Evolutionary conservation across 2,797 vertebrate genomes (phyloP), one percentile per base, ranked within the genome.

Genomic region (Gymnopithys bicolor): DNA sequence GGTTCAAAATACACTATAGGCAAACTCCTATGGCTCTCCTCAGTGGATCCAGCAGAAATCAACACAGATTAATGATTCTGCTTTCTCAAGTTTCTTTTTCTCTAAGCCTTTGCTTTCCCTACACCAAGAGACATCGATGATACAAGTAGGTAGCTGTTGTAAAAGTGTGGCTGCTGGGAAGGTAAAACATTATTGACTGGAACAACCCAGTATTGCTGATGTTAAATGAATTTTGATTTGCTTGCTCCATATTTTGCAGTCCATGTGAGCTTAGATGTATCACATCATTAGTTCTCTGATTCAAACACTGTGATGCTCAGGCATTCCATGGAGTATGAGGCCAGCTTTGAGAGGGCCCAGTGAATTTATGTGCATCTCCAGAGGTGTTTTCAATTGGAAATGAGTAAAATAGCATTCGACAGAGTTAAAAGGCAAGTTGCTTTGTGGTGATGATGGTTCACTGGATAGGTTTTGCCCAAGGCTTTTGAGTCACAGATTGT

Each of bases 161-260:
- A 90, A 88, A 97, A 95, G 64, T 19, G n/a, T 89, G 75, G 94
- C 93, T 95, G 85, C 84, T 90, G 75, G 87, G 83, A 73, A 90
- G 76, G 76, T 82, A 86, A 75, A 89, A 83, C 84, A 76, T 67
- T 76, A 58, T 78, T 79, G 73, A 79, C 68, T 76, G 68, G 75
- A 90, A 64, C 60, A 81, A 56, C n/a, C 76, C 13, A 9, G 75
- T 59, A 43, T 84, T 85, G 87, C 86, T 77, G 76, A 80, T 69
- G 62, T 84, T 92, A 89, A 94, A 82, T 67, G 82, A 88, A 87
- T 93, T 93, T 70, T 59, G 84, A 74, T 68, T 85, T 16, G 27
- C n/a, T 86, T 51, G 59, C 71, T 74, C 21, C 43, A 11, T 89
- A 63, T 79, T 92, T 94, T 87, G 85, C 64, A 80, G 86, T 89